A percentile compares a stretch with the other conserved stretches of the same genome.
These are phyloP conservation scores for Mungos mungo DNA, from an alignment of 2,113 vertebrate species.

Conservation along the genomic window DNA sequence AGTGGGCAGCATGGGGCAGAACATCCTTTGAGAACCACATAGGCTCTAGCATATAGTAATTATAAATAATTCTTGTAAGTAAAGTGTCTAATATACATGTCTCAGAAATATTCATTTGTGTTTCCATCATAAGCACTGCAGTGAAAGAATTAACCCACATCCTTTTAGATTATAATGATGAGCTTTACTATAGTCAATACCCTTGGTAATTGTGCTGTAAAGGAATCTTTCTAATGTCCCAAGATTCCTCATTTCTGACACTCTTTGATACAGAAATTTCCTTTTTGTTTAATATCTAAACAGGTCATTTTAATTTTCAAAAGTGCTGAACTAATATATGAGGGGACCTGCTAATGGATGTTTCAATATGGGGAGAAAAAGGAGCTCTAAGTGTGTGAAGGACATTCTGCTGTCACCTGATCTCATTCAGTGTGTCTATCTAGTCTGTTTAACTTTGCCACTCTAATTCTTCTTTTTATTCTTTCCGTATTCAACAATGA, in stretches of 20 bases:
- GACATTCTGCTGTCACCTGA: background rate
- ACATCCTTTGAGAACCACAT: background rate
- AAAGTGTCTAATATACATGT: background rate
- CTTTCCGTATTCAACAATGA: background rate
- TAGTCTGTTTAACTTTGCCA: background rate
- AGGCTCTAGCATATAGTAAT: background rate
- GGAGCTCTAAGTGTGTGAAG: background rate
- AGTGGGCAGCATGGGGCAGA: too few relatives aligned
- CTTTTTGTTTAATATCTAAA: background rate
- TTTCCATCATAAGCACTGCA: background rate
- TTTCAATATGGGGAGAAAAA: background rate
- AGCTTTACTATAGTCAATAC: background rate
- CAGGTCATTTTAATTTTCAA: background rate
- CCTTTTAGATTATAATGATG: background rate
- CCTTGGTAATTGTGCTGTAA: background rate
- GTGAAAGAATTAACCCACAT: background rate
- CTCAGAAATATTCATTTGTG: background rate
- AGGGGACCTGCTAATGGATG: background rate
- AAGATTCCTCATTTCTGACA: background rate
- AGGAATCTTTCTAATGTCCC: background rate
- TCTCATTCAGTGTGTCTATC: background rate
- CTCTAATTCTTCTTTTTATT: background rate
- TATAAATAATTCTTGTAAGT: background rate
- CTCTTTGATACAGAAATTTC: background rate
- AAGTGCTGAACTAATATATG: background rate